These are phyloP conservation scores for Cataglyphis hispanica DNA, from an alignment of 1,140 invertebrate species.

Conservation along the genomic window DNA sequence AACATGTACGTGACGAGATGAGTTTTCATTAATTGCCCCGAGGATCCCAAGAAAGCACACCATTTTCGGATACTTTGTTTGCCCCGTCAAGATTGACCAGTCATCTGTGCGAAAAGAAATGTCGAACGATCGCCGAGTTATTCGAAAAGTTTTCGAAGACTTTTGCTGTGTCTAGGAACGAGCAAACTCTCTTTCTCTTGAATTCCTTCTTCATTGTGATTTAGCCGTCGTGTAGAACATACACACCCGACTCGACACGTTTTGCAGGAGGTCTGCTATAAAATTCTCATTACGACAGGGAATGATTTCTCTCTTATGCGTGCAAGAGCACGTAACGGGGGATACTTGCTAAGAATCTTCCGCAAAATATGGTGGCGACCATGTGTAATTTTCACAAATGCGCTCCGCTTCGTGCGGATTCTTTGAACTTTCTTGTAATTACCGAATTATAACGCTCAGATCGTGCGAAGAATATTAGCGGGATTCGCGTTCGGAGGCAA, in stretches of 20 bases:
- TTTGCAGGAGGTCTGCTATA: conserved; percentile 1
- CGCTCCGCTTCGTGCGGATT: not conserved
- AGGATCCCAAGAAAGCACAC: not conserved
- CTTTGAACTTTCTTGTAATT: conserved; percentile 37
- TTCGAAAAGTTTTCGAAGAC: conserved; percentile 43
- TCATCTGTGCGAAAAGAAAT: conserved; percentile 35
- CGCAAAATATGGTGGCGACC: conserved; percentile 35
- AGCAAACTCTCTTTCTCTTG: not conserved
- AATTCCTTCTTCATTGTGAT: conserved; percentile 2
- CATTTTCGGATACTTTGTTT: conserved; percentile 8
- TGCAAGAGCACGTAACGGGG: not conserved
- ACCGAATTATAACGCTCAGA: conserved; percentile 39
- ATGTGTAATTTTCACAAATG: conserved; percentile 12
- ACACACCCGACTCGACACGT: conserved; percentile 44
- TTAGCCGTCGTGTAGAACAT: conserved; percentile 42
- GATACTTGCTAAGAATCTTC: not conserved
- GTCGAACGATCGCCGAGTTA: conserved; percentile 41
- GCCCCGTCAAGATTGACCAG: not conserved
- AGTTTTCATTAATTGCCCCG: not conserved
- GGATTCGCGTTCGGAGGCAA: not conserved
- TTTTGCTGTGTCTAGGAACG: conserved; percentile 24
- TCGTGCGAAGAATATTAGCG: not conserved
- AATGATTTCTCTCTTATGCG: not conserved
- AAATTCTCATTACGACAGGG: conserved; percentile 46
- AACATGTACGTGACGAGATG: not conserved